These are phyloP conservation scores for Drosophila tropicalis DNA, from an alignment of 1,140 invertebrate genomes.

Conservation along the genomic window DNA sequence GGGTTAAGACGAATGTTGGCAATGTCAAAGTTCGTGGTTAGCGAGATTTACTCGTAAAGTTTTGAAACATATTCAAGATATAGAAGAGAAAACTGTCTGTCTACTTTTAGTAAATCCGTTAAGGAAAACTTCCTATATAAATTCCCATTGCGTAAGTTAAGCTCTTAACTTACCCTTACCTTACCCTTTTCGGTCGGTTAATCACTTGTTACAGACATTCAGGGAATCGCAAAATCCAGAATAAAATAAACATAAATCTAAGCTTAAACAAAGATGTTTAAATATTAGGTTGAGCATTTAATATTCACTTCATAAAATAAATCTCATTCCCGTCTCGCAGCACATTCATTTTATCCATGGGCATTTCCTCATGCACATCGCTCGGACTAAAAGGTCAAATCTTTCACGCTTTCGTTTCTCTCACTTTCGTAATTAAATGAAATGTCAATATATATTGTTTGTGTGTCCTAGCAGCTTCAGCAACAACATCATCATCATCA, in stretches of 20 bases:
- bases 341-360: constrained; percentile 27
- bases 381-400: constrained; percentile 59
- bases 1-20: neutral
- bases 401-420: constrained; percentile 14
- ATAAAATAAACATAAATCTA: too few relatives aligned
- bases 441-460: constrained; percentile 81
- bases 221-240: too few relatives aligned
- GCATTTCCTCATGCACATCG: constrained; percentile 22
- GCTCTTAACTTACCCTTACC: too few relatives aligned
- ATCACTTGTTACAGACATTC: too few relatives aligned
- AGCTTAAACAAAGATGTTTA: too few relatives aligned
- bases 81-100: too few relatives aligned
- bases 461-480: constrained; percentile 46
- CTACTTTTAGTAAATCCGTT: too few relatives aligned
- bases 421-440: constrained; percentile 71
- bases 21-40: constrained; percentile 57
- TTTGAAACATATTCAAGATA: too few relatives aligned
- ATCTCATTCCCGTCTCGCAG: constrained; percentile 34
- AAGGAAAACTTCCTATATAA: too few relatives aligned
- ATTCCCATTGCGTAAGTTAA: too few relatives aligned
- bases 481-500: constrained; percentile 10
- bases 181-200: too few relatives aligned
- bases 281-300: neutral
- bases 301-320: constrained; percentile 1
- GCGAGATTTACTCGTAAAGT: constrained; percentile 9